A percentile compares a stretch with the other conserved stretches of the same genome.
phyloP scores from a whole-genome alignment of 2,113 vertebrate species.

The Ochotona curzoniae region DNA sequence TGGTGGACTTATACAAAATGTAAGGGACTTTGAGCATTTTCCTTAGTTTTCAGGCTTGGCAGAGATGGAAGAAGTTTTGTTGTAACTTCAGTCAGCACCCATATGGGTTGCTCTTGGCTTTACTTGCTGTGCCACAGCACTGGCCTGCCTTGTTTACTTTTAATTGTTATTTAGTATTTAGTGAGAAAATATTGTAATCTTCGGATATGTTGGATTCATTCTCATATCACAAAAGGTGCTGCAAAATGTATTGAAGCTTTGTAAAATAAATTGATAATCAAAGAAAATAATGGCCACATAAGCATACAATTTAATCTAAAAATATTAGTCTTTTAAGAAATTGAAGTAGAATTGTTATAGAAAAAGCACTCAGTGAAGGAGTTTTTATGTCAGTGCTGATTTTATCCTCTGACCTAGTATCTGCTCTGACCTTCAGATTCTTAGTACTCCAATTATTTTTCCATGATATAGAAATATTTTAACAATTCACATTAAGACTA shows the following conservation, averaged over 20 bases:
- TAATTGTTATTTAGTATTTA: too few species aligned
- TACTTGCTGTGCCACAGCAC: too few species aligned
- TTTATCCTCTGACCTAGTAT: not conserved
- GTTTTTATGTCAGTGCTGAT: not conserved
- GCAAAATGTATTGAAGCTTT: slow-evolving; percentile 3
- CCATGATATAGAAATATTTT: not conserved
- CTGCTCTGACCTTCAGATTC: not conserved
- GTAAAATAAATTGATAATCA: not conserved
- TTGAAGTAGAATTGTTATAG: not conserved
- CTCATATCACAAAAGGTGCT: not conserved
- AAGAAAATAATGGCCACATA: slow-evolving; percentile 12
- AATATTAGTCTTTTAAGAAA: not conserved
- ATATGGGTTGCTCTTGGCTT: too few species aligned
- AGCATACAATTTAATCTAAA: not conserved
- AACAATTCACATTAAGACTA: not conserved
- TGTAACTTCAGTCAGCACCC: not conserved
- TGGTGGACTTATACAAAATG: not conserved
- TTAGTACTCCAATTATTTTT: not conserved
- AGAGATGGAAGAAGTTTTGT: not conserved
- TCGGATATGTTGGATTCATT: not conserved
- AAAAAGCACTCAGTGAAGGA: not conserved
- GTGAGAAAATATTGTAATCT: too few species aligned
- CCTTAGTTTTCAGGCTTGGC: not conserved
- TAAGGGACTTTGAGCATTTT: not conserved
- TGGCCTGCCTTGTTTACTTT: too few species aligned